Base-by-base conservation (phyloP, 2,888 invertebrate genomes). In the Mylabris sibirica region DNA sequence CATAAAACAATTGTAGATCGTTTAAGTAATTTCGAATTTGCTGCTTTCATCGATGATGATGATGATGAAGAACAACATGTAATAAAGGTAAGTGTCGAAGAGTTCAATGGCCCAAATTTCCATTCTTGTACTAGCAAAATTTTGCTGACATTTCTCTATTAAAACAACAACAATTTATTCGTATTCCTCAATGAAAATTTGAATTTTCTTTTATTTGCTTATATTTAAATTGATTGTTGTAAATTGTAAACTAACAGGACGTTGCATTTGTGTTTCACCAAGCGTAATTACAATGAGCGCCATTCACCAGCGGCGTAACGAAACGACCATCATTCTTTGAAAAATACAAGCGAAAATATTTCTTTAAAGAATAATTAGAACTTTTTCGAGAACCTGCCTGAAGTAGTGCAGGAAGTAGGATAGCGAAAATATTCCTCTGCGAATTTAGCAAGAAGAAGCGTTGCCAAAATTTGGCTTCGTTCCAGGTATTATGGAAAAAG, bases 21-120 rank as follows among this genome's bases (percentile, higher is more conserved):
- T 35, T 65, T 49, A 64, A 59, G 49, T 63, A 63, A 65, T 63
- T 65, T 65, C 49, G 63, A 44, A 63, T 63, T 65, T 66, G 66
- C 66, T 66, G 66, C 66, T 69, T 69, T 69, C 69, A 65, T 68
- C 68, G 41, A 44, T n/a, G n/a, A n/a, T n/a, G n/a, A n/a, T n/a
- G n/a, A n/a, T n/a, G n/a, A n/a, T n/a, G 44, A 53, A 53, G 20
- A 53, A 53, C 44, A 49, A 49, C 49, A 11, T 11, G 14, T 17
- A n/a, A 12, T n/a, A 53, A 53, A 53, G 53, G 53, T 53, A 53
- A 53, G 53, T 53, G 24, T 30, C 4, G 3, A 53, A 30, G 34
- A 41, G 68, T 68, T 68, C 68, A 68, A 68, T 59, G 68, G 61
- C 68, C 67, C 38, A 61, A 61, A 65, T 68, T 59, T 65, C 59